Evolutionary conservation across 2,113 vertebrate species (phyloP).

Genomic region (Tinamus guttatus): DNA sequence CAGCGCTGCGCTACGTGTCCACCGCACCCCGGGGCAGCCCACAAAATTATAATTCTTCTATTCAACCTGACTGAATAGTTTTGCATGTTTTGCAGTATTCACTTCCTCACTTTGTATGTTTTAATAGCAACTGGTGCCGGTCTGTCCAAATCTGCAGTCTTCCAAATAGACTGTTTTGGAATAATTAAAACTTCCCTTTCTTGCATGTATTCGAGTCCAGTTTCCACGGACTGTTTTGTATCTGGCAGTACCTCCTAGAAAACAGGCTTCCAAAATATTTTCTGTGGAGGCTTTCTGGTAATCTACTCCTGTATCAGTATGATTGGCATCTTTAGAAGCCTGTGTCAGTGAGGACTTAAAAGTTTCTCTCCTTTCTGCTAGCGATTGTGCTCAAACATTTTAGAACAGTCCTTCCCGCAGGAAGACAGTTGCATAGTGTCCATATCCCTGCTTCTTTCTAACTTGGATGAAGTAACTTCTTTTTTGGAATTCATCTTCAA

Average conservation of each 20-base stretch:
- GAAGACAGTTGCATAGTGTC: not conserved
- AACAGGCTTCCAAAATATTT: not conserved
- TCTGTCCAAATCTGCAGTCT: not conserved
- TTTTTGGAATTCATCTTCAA: not conserved
- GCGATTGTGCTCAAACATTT: not conserved
- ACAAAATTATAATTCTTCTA: no score
- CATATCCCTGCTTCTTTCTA: not conserved
- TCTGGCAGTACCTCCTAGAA: not conserved
- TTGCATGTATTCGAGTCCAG: not conserved
- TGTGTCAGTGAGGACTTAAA: not conserved
- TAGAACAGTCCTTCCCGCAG: not conserved
- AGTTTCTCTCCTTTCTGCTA: not conserved
- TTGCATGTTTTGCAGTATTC: not conserved
- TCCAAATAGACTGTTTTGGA: not conserved
- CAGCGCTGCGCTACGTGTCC: no score
- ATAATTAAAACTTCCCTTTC: not conserved
- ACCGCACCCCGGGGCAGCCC: no score
- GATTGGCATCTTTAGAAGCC: not conserved
- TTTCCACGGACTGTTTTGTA: not conserved
- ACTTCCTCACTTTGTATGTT: not conserved
- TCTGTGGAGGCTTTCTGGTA: not conserved
- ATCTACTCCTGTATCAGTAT: not conserved
- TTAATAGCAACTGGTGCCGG: not conserved
- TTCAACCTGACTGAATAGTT: not conserved
- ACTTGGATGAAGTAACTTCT: not conserved